Evolutionary conservation across 2,888 invertebrate species (phyloP).

Genomic region (Aleiodes leptofemur): DNA sequence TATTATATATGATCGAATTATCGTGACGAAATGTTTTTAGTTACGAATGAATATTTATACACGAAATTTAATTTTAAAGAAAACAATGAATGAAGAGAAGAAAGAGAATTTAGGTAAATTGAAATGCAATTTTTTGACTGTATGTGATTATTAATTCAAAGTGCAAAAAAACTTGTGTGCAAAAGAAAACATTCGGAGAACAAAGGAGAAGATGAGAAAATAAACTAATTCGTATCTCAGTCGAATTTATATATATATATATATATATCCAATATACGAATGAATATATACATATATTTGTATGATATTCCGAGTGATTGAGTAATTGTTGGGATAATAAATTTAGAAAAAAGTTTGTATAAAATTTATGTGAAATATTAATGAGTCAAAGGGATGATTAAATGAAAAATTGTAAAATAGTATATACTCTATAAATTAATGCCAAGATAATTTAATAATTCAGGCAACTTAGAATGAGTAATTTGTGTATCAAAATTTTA

Average conservation of each 20-base stretch:
- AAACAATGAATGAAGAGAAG: background rate
- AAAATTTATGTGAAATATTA: slow-evolving; percentile 55
- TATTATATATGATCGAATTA: slow-evolving; percentile 32
- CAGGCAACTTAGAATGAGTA: slow-evolving; percentile 8
- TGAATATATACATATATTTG: slow-evolving; percentile 44
- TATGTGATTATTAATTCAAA: slow-evolving; percentile 73
- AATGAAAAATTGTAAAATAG: slow-evolving; percentile 43
- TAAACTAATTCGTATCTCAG: too few species aligned
- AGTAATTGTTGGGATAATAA: slow-evolving; percentile 28
- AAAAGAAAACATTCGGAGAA: background rate
- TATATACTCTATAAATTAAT: background rate
- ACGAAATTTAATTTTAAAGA: slow-evolving; percentile 47
- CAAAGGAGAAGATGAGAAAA: too few species aligned
- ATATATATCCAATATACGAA: slow-evolving; percentile 42
- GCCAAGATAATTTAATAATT: background rate
- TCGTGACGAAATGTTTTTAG: slow-evolving; percentile 26
- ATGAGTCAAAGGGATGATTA: slow-evolving; percentile 60
- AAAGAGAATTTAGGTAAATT: slow-evolving; percentile 53
- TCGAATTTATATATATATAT: slow-evolving; percentile 39
- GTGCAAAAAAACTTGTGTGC: slow-evolving; percentile 61
- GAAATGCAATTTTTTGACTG: slow-evolving; percentile 64
- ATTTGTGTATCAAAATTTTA: background rate
- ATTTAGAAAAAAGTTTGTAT: slow-evolving; percentile 37
- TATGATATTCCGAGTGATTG: slow-evolving; percentile 45
- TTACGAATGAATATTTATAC: slow-evolving; percentile 55